Percentiles rank a stretch among this genome's conserved stretches.
These are phyloP conservation scores for Nephila pilipes DNA, from an alignment of 1,140 invertebrate species.

Conservation along the genomic window DNA sequence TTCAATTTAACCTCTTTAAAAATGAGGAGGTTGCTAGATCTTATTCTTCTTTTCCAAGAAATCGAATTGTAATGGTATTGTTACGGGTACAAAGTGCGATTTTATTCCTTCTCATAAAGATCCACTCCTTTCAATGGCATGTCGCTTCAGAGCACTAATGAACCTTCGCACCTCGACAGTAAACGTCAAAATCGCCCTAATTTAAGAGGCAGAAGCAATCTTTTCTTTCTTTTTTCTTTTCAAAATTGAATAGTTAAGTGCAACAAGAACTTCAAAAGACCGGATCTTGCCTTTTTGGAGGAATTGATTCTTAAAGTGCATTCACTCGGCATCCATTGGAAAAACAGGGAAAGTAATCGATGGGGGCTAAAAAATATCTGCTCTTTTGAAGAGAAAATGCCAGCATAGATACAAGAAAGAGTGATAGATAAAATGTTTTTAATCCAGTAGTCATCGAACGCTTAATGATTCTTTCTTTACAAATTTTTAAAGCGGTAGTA, in stretches of 20 bases:
- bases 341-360: neutral
- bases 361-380: neutral
- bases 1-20: too few relatives aligned
- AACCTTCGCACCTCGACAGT: slow-evolving; percentile 13
- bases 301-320: slow-evolving; percentile 29
- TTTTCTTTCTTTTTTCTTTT: too few relatives aligned
- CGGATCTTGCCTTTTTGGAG: neutral
- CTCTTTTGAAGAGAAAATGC: neutral
- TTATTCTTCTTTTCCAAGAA: too few relatives aligned
- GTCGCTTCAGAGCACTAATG: neutral
- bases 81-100: too few relatives aligned
- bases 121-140: neutral
- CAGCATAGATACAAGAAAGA: too few relatives aligned
- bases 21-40: too few relatives aligned
- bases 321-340: slow-evolving; percentile 21
- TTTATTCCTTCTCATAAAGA: neutral
- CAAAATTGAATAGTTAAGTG: neutral
- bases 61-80: too few relatives aligned
- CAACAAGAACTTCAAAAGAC: neutral
- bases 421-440: too few relatives aligned
- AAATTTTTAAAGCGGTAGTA: too few relatives aligned
- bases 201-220: neutral
- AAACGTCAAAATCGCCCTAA: slow-evolving; percentile 9
- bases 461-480: too few relatives aligned
- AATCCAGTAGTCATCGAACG: too few relatives aligned